phyloP scores from a whole-genome alignment of 2,113 vertebrate species.

The cattle (Bos taurus) region ARS-UCD2.0 NC_037337.1:97346501-97347000 shows the following conservation, averaged over 20 bases:
- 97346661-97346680: background rate
- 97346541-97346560: no score
- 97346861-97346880: background rate
- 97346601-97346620: no score
- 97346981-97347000: background rate
- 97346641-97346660: background rate
- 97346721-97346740: background rate
- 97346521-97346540: no score
- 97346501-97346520: no score
- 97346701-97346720: background rate
- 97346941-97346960: background rate
- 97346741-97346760: background rate
- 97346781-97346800: background rate
- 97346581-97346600: no score
- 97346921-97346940: background rate
- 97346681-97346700: background rate
- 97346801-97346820: background rate
- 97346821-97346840: background rate
- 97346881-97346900: background rate
- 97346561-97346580: no score
- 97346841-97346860: background rate
- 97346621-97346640: background rate
- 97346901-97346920: background rate
- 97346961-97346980: background rate
- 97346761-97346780: background rate